These are phyloP conservation scores for Trachelus tabidus DNA, from an alignment of 2,888 invertebrate species.

Conservation along the genomic window DNA sequence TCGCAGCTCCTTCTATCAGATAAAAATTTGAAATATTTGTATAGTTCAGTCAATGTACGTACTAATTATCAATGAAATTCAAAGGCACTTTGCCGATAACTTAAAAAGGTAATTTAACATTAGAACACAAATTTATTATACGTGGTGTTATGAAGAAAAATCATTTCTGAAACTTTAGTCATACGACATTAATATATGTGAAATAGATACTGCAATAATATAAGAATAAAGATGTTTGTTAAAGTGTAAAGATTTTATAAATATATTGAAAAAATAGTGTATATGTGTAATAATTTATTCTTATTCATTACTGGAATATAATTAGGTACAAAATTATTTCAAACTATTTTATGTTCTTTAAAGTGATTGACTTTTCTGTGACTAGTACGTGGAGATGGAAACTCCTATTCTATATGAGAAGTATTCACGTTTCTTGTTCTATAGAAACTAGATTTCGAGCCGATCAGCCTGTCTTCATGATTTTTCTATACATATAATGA, in stretches of 20 bases:
- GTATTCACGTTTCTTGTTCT: no score
- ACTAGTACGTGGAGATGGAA: no score
- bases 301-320: no score
- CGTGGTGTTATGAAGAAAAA: background rate
- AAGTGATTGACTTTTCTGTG: no score
- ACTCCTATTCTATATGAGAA: no score
- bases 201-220: background rate
- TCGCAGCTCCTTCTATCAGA: background rate
- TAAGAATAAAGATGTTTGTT: background rate
- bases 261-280: background rate
- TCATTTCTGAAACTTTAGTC: background rate
- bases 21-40: background rate
- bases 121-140: background rate
- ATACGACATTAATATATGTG: background rate
- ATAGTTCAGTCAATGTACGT: background rate
- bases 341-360: no score
- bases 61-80: background rate
- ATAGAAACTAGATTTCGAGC: no score
- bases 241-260: background rate
- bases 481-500: no score
- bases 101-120: background rate
- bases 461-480: no score
- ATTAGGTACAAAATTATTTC: no score
- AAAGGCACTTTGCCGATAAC: background rate
- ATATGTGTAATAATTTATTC: no score